Evolutionary conservation across 92 coral and sea anemone species (phyloP).

Genomic region (Parazoanthus swiftii): DNA sequence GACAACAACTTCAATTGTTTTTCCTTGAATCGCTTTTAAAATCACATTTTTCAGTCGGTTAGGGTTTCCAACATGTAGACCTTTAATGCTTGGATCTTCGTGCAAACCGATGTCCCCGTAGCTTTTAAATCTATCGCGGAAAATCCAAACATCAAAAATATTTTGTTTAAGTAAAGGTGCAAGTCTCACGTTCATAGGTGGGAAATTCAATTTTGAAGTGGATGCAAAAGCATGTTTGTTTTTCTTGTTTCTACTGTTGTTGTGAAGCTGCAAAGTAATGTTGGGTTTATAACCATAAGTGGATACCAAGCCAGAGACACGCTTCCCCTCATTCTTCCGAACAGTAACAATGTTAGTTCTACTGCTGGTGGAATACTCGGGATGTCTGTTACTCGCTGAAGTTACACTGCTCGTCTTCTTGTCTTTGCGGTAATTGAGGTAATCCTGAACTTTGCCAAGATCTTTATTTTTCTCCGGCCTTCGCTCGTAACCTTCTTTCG

Average conservation of each 20-base stretch:
- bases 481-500: background rate
- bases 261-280: background rate
- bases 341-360: background rate
- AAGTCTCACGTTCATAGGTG: background rate
- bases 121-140: conserved; percentile 14
- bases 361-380: background rate
- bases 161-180: background rate
- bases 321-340: background rate
- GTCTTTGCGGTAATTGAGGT: background rate
- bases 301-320: background rate
- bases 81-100: conserved; percentile 18
- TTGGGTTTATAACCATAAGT: too few relatives aligned
- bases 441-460: background rate
- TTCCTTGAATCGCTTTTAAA: conserved; percentile 59
- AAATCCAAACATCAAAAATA: conserved; percentile 18
- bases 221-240: background rate
- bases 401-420: background rate
- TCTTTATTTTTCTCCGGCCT: background rate
- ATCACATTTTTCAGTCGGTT: conserved; percentile 51
- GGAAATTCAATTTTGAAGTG: background rate
- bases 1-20: conserved; percentile 56
- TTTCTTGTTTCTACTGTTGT: background rate
- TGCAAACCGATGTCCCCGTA: conserved; percentile 16
- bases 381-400: background rate
- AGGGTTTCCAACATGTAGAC: conserved; percentile 31